Evolutionary conservation across 2,888 invertebrate genomes (phyloP).

Genomic region (Muscina levida): DNA sequence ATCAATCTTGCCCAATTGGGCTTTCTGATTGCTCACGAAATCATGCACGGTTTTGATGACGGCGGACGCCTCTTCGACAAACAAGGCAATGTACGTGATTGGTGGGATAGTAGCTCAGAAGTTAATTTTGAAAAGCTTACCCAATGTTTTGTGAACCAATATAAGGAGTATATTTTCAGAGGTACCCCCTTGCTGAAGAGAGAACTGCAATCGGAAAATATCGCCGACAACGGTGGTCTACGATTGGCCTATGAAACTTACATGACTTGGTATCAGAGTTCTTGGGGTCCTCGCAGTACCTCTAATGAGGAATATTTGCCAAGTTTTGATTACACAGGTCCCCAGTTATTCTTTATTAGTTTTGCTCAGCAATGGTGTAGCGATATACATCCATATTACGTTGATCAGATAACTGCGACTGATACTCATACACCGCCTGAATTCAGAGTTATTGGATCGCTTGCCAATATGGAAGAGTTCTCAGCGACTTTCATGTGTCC

Average conservation of each 20-base stretch:
- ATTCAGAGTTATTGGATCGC: not conserved
- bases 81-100: not conserved
- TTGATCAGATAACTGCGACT: no score
- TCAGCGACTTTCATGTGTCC: conserved; percentile 57
- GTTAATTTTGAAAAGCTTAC: not conserved
- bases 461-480: conserved; percentile 51
- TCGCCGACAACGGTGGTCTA: conserved; percentile 61
- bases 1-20: conserved; percentile 5
- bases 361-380: conserved; percentile 39
- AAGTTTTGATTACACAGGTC: conserved; percentile 60
- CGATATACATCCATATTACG: not conserved
- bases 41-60: conserved; percentile 6
- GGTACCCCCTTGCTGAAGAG: not conserved
- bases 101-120: not conserved
- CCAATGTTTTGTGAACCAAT: not conserved
- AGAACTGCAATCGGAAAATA: conserved; percentile 28
- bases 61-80: not conserved
- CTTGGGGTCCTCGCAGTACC: not conserved
- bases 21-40: not conserved
- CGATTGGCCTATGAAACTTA: conserved; percentile 63
- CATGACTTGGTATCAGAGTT: conserved; percentile 42
- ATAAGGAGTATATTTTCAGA: not conserved
- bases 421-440: not conserved
- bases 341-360: conserved; percentile 63
- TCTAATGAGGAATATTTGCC: conserved; percentile 27